A percentile compares a stretch with the other conserved stretches of the same genome.
phyloP scores from a whole-genome alignment of 2,797 vertebrate species.

The Poecilia velifera region DNA sequence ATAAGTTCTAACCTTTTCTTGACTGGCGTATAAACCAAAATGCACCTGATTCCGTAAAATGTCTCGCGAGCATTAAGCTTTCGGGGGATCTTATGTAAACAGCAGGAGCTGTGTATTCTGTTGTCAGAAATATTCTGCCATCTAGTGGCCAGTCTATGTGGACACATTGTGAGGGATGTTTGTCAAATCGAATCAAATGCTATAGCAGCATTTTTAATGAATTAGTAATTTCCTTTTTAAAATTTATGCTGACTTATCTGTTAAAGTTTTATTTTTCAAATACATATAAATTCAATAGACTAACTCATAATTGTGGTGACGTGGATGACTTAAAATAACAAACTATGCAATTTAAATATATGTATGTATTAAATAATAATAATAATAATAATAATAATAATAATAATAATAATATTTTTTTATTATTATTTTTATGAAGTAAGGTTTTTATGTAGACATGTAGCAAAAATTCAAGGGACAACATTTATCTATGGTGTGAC shows the following conservation, averaged over 20 bases:
- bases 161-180: neutral
- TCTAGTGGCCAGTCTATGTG: slow-evolving; percentile 50
- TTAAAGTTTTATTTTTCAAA: too few relatives aligned
- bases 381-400: neutral
- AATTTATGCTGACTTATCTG: too few relatives aligned
- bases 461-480: neutral
- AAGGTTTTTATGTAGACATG: neutral
- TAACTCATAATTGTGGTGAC: neutral
- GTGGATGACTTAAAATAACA: neutral
- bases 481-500: neutral
- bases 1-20: neutral
- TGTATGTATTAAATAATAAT: neutral
- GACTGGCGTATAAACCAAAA: neutral
- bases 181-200: neutral
- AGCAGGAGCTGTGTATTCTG: neutral
- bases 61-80: neutral
- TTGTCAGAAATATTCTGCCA: slow-evolving; percentile 54
- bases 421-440: too few relatives aligned
- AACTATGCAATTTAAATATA: neutral
- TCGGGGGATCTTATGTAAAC: neutral
- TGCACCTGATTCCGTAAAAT: neutral
- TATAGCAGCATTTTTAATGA: too few relatives aligned
- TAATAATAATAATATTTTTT: too few relatives aligned
- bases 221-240: too few relatives aligned
- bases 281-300: neutral